Evolutionary conservation across 2,797 vertebrate species (phyloP), one percentile per base, ranked within the genome.

Genomic region (Dromococcyx pavoninus): DNA sequence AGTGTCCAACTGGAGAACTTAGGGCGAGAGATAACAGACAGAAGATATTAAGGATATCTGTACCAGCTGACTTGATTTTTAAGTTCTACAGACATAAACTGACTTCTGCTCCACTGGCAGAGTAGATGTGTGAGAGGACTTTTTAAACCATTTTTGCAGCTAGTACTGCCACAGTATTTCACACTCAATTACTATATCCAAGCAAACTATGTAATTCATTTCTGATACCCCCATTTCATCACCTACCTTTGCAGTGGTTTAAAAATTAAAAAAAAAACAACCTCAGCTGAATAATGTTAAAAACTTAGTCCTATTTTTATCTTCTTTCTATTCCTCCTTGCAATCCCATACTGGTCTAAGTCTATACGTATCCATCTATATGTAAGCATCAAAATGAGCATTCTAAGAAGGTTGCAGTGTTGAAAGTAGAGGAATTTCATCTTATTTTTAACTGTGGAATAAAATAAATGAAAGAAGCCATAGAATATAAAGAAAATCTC

Each of bases 301-400:
- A 51, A 43, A 57, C 5, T 32, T 37, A 61, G 32, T 64, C 62
- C 53, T 24, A 7, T 33, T 79, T 91, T 81, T 41, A 33, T 10
- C 25, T 24, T 35, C 43, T 82, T 85, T 50, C 39, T 53, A 21
- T 32, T 80, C 50, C 23, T 53, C 61, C 71, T 77, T 41, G 33
- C 30, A 80, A 35, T 62, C 53, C 35, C 2, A 0, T 9, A 39
- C 54, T 61, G 53, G 39, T 25, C 46, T 60, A 56, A 72, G 27
- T 3, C 58, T 41, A 2, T 5, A 22, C 5, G 12, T 23, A 33
- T n/a, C n/a, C n/a, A n/a, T n/a, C n/a, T n/a, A n/a, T n/a, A n/a
- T n/a, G n/a, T n/a, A n/a, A n/a, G 17, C 33, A 54, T 4, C 48
- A 50, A 70, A 86, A 60, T 11, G 7, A 71, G 30, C 24, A 13